phyloP scores from a whole-genome alignment of 2,113 vertebrate species.

The Chaetops frenatus region DNA sequence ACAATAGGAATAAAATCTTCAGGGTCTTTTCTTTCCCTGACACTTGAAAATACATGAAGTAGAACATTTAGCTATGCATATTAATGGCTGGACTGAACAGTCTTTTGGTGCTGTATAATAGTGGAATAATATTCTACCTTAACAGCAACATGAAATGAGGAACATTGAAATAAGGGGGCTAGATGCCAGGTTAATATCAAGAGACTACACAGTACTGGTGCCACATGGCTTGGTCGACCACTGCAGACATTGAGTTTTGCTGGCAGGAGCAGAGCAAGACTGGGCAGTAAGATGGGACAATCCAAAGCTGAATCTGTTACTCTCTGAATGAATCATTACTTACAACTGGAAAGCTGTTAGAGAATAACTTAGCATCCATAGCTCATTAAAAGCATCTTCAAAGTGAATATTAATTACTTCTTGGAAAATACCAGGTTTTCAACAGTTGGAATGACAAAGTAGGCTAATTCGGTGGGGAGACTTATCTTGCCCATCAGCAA shows the following conservation, averaged over 20 bases:
- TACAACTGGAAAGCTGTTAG: slow-evolving; percentile 52
- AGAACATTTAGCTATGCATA: neutral
- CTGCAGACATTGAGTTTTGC: slow-evolving; percentile 43
- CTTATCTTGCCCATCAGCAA: slow-evolving; percentile 52
- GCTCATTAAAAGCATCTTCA: slow-evolving; percentile 60
- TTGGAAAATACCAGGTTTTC: slow-evolving; percentile 60
- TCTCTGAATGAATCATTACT: slow-evolving; percentile 38
- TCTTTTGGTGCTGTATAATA: neutral
- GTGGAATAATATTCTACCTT: slow-evolving; percentile 17
- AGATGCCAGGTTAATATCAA: slow-evolving; percentile 50
- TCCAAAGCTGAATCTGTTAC: slow-evolving; percentile 54
- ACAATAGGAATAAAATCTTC: neutral
- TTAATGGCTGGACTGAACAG: neutral
- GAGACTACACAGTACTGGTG: slow-evolving; percentile 12
- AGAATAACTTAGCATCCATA: slow-evolving; percentile 48
- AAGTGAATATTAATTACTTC: slow-evolving; percentile 64
- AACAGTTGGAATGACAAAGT: slow-evolving; percentile 67
- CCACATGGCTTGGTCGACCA: slow-evolving; percentile 47
- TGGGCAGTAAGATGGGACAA: slow-evolving; percentile 34
- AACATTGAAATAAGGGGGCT: slow-evolving; percentile 43
- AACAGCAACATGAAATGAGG: neutral
- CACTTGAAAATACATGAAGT: neutral
- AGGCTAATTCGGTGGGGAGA: slow-evolving; percentile 54
- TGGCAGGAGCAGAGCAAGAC: slow-evolving; percentile 32
- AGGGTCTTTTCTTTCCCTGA: neutral